Evolutionary conservation across 2,113 vertebrate species (phyloP), one percentile per base, ranked within the genome.

Genomic region (Sapajus apella): DNA sequence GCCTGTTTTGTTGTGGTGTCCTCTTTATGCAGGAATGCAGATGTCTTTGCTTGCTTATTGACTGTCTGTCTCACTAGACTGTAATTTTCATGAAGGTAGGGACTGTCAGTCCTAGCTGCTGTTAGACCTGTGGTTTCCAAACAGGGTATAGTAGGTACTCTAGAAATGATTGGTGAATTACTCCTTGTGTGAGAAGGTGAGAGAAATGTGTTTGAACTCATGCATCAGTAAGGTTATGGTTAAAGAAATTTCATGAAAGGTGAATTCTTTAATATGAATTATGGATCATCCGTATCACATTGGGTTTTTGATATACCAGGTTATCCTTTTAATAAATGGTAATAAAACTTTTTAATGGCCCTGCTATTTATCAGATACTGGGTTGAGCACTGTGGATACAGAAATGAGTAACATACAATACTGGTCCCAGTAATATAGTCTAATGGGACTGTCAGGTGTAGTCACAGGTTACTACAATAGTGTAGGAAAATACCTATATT

Each of bases 291-390:
- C 14, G 12, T 83, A 37, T 79, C 23, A 37, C 30, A 35, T 50
- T 73, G 70, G 75, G 32, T 17, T 93, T 92, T 89, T 70, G 56
- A 55, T 80, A 2, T 75, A 35, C 30, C 2, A 8, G 56, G 66
- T 79, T 68, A 91, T 32, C 8, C 76, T 92, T 96, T 95, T 93
- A 68, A 93, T 91, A 87, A 73, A 75, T 90, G 70, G 23, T 43
- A 86, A 66, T 25, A 40, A 52, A 85, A 72, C 50, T 47, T 56
- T 66, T 72, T 58, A 45, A 47, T 73, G 84, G 23, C 9, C 18
- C 43, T 70, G 45, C 40, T 93, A 0, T 95, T 92, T 84, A 21
- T 94, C 32, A 50, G 37, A 77, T 11, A 5, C 20, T 61, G 30
- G 21, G 18, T 72, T 56, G 85, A 82, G 61, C 43, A 23, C 21